These are phyloP conservation scores for Channa argus DNA, from an alignment of 2,113 vertebrate species.

Conservation along the genomic window DNA sequence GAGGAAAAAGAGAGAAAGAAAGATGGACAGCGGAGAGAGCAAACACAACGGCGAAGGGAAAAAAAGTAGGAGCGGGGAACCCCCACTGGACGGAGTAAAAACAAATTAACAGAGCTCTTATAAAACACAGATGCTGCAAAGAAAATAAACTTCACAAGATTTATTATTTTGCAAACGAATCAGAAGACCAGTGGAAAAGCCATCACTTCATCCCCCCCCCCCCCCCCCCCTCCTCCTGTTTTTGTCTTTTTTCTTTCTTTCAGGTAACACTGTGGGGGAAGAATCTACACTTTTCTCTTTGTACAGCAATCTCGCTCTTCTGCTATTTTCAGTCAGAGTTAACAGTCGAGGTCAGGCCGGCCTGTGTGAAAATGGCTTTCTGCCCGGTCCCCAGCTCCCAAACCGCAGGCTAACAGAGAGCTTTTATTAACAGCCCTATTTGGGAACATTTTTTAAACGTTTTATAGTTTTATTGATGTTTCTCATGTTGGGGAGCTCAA, in stretches of 20 bases:
- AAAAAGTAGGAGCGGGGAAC: conserved; percentile 78
- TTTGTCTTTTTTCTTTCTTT: conserved; percentile 47
- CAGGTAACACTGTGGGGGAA: conserved; percentile 79
- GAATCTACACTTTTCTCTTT: conserved; percentile 49
- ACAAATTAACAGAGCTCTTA: conserved; percentile 97
- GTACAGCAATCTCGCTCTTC: conserved; percentile 62
- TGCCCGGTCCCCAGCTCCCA: conserved; percentile 71
- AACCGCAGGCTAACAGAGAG: conserved; percentile 65
- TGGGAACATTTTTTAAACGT: conserved; percentile 45
- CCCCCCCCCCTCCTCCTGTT: neutral
- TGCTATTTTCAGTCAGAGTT: conserved; percentile 80
- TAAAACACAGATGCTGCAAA: conserved; percentile 98
- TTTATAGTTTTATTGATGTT: conserved; percentile 59
- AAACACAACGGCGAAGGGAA: conserved; percentile 84
- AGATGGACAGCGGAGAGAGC: conserved; percentile 68
- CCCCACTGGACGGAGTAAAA: conserved; percentile 93
- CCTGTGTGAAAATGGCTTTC: conserved; percentile 82
- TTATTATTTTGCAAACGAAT: conserved; percentile 90
- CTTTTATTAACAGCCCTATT: conserved; percentile 74
- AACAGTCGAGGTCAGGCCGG: conserved; percentile 74
- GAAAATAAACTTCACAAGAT: conserved; percentile 96
- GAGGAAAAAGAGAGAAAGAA: conserved; percentile 45
- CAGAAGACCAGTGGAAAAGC: conserved; percentile 92
- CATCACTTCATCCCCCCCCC: conserved; percentile 80
- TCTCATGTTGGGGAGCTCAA: conserved; percentile 56